A percentile compares a stretch with the other conserved stretches of the same genome.
Conservation (phyloP, 2,797 vertebrate species). For the Hyperoplus lanceolatus region DNA sequence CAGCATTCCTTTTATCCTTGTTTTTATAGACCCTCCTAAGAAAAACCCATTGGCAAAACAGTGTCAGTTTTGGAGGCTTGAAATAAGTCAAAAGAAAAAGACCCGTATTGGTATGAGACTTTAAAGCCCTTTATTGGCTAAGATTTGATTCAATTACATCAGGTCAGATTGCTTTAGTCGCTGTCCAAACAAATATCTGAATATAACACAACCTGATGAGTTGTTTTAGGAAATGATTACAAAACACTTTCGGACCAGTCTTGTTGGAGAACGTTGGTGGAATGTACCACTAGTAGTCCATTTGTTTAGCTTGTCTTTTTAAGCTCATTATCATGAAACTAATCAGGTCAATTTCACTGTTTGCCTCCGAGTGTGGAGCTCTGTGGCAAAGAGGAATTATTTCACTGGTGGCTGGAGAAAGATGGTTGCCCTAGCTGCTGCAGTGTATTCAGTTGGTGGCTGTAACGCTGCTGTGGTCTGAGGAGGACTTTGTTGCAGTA, state of each 20-base stretch:
- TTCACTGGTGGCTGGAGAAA: not conserved
- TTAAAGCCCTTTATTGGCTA: not conserved
- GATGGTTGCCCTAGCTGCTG: constrained; percentile 7
- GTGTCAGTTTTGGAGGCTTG: constrained; percentile 14
- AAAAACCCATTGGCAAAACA: not conserved
- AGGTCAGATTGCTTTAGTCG: not conserved
- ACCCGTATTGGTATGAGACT: not conserved
- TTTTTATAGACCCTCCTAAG: constrained; percentile 5
- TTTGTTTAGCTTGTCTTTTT: not conserved
- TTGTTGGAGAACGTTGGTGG: not conserved
- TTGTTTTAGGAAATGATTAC: not conserved
- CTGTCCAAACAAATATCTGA: not conserved
- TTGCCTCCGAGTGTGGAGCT: not conserved
- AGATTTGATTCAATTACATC: not conserved
- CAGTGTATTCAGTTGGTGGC: constrained; percentile 14
- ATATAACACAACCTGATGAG: not conserved
- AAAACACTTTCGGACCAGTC: not conserved
- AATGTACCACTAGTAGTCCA: not conserved
- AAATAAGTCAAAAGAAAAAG: not conserved
- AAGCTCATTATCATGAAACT: not conserved
- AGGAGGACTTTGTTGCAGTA: constrained; percentile 32
- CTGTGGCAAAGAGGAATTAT: not conserved
- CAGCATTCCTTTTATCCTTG: constrained; percentile 1
- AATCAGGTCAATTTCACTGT: too few relatives aligned
- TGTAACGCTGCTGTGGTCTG: constrained; percentile 25